Percentiles rank a stretch among this genome's conserved stretches.
These are phyloP conservation scores for Helogale parvula DNA, from an alignment of 2,113 vertebrate species.

Conservation along the genomic window DNA sequence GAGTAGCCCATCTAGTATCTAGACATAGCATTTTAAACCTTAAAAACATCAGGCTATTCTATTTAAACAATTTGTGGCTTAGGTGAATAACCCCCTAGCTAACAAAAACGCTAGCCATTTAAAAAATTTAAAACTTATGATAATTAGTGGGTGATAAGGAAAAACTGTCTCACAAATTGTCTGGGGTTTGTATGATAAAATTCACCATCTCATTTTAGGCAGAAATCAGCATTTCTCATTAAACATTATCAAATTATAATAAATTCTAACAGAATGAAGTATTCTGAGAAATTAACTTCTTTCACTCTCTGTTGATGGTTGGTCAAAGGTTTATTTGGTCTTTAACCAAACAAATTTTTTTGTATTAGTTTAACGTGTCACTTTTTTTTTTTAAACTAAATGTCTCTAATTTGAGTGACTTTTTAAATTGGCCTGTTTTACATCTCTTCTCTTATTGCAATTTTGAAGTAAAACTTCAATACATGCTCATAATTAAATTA, in stretches of 20 bases:
- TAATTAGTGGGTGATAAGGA: background rate
- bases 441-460: background rate
- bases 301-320: background rate
- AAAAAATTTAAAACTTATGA: constrained; percentile 1
- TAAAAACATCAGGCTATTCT: background rate
- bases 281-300: constrained; percentile 15
- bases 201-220: constrained; percentile 4
- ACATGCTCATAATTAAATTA: constrained; percentile 27
- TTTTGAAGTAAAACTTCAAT: constrained; percentile 36
- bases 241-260: background rate
- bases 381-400: background rate
- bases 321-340: background rate
- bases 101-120: background rate
- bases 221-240: constrained; percentile 14
- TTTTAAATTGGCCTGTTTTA: background rate
- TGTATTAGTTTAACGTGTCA: background rate
- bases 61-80: background rate
- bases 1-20: background rate
- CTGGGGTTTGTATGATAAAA: background rate
- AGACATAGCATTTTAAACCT: constrained; percentile 13
- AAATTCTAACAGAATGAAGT: constrained; percentile 32
- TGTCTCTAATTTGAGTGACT: background rate
- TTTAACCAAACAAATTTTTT: background rate
- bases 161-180: background rate
- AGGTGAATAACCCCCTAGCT: background rate